Conservation (phyloP, 2,113 vertebrate species). For the Phalacrocorax carbo region DNA sequence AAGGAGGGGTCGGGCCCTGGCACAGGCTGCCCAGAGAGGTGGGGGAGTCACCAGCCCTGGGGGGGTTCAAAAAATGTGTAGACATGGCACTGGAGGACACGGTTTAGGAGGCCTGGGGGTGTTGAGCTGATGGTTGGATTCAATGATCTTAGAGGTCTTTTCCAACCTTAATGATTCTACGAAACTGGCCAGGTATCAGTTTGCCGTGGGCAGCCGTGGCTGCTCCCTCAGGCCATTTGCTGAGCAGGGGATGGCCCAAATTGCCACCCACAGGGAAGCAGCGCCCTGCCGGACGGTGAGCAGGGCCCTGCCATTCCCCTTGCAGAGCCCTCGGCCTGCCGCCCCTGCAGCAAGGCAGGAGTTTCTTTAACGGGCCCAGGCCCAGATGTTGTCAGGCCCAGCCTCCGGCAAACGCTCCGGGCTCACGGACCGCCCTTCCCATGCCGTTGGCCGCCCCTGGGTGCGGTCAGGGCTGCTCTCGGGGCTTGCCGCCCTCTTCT, state of each 20-base stretch:
- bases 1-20: too few species aligned
- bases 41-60: too few species aligned
- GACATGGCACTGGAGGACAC: too few species aligned
- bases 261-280: neutral
- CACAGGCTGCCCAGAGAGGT: too few species aligned
- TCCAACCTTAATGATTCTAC: too few species aligned
- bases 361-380: neutral
- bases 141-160: too few species aligned
- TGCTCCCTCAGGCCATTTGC: neutral
- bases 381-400: neutral
- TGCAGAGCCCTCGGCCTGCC: neutral
- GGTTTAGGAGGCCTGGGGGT: too few species aligned
- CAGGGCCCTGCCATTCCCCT: neutral
- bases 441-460: neutral
- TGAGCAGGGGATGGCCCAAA: neutral
- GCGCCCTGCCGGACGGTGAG: rapidly evolving
- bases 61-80: too few species aligned
- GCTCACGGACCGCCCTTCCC: neutral
- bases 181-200: neutral
- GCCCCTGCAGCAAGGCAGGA: neutral
- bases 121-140: too few species aligned
- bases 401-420: neutral
- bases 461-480: neutral
- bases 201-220: rapidly evolving
- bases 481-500: neutral